Evolutionary conservation across 2,113 vertebrate genomes (phyloP), one percentile per base, ranked within the genome.

Genomic region (Corythoichthys intestinalis): DNA sequence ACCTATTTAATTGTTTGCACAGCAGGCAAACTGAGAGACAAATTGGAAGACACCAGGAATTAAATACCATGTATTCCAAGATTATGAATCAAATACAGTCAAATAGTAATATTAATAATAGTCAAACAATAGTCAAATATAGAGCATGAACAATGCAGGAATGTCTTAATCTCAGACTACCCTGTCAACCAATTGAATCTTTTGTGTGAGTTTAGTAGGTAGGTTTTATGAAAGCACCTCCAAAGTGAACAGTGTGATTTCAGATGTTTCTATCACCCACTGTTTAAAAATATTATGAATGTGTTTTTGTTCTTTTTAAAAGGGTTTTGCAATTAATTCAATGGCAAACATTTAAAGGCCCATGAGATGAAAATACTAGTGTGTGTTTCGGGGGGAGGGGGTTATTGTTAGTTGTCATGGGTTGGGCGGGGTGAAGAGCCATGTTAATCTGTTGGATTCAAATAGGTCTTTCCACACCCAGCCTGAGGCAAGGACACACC

Each of bases 391-490:
- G 4, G 47, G 52, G 65, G 65, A 8, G 41, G 41, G 41, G 41
- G 41, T 28, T 28, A 28, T 28, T 34, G 68, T 47, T 12, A 63
- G 66, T 69, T 12, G 14, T 75, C 64, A 65, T 54, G 68, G 72
- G 75, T 69, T 74, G 89, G 90, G 91, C 87, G 90, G 83, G 83
- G 89, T 85, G 63, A 71, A 72, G 67, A 80, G 63, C 76, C 74
- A 65, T 69, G 71, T 81, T 92, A 91, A 91, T 92, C 91, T 91
- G 73, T 68, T 80, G 84, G 89, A 90, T 88, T 91, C 90, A 91
- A 82, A 76, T 86, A 78, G 72, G 82, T 81, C 80, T 85, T 83
- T 85, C 84, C 87, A 85, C 89, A 88, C 90, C 90, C 89, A 83
- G 78, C 81, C 78, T 47, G 47, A 79, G 78, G 83, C 87, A 70